Base-by-base conservation (phyloP, 1,140 invertebrate species). In the Condylostylus longicornis region DNA sequence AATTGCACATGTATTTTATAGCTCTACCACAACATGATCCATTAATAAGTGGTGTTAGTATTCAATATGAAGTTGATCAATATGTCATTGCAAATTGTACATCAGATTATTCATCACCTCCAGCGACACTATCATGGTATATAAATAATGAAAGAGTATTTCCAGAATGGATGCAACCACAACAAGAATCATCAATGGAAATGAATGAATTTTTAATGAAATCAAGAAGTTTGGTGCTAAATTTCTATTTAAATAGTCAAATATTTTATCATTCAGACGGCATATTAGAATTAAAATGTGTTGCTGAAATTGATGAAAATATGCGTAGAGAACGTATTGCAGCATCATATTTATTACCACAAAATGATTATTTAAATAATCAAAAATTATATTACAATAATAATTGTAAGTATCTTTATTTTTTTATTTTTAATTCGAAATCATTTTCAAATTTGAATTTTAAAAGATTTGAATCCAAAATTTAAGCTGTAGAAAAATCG, bases 91-190 rank as follows among this genome's bases (percentile, higher is more conserved):
- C 69, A 30, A 73, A 71, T 49, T 74, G 72, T 54, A 62, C 68
- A 23, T 70, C 70, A 15, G 66, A 67, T 47, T 68, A 62, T 44
- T 70, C 70, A 12, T 65, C 71, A 45, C 66, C 72, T 20, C 65
- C 70, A 9, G 66, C 72, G 7, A 66, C 66, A 33, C 64, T 75
- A 36, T 65, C 66, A 37, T 75, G 72, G 72, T 73, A 68, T 49
- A 71, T 75, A 45, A 72, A 75, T 49, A 66, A 66, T 40, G 65
- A 68, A 35, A 67, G 67, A 66, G 68, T 70, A 34, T 38, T 47
- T 33, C 28, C 54, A 17, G 54, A 51, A 10, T 50, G 54, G 27
- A 32, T 60, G 27, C 53, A 60, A 31, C 54, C 51, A 10, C 49
- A 33, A 20, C 48, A 56, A 18, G 57, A 60, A 25, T 53, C 48